A percentile compares a stretch with the other conserved stretches of the same genome.
Conservation (phyloP, 2,888 invertebrate genomes). For the Oegoconia quadripuncta region DNA sequence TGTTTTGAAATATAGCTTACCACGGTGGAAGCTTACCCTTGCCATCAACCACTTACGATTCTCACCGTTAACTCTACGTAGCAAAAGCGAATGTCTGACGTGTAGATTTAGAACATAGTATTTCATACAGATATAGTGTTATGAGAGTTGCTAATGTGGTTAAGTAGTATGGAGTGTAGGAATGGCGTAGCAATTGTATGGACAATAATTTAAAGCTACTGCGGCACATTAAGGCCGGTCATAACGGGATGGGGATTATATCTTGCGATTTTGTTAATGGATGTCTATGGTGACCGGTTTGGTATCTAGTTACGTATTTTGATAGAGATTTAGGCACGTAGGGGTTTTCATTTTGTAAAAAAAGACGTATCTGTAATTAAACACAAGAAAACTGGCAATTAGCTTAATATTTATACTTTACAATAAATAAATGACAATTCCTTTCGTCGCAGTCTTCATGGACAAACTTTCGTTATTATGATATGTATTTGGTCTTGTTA, state of each 20-base stretch:
- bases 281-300: conserved; percentile 25
- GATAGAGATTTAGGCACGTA: conserved; percentile 21
- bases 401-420: too few relatives aligned
- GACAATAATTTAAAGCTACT: conserved; percentile 66
- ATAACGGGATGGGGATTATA: conserved; percentile 55
- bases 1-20: too few relatives aligned
- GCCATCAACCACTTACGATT: conserved; percentile 29
- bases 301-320: conserved; percentile 22
- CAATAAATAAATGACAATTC: too few relatives aligned
- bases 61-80: conserved; percentile 33
- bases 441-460: not conserved
- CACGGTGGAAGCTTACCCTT: not conserved
- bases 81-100: not conserved
- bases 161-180: conserved; percentile 47
- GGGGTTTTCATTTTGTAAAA: not conserved
- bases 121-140: conserved; percentile 70
- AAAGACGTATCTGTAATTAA: too few relatives aligned
- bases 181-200: conserved; percentile 64
- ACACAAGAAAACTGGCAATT: too few relatives aligned
- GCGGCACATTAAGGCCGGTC: conserved; percentile 43
- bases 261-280: conserved; percentile 60
- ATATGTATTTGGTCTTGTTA: not conserved
- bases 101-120: conserved; percentile 33
- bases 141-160: conserved; percentile 69
- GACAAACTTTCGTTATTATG: not conserved